Evolutionary conservation across 2,113 vertebrate genomes (phyloP), one percentile per base, ranked within the genome.

Genomic region (Pomatorhinus ruficollis): DNA sequence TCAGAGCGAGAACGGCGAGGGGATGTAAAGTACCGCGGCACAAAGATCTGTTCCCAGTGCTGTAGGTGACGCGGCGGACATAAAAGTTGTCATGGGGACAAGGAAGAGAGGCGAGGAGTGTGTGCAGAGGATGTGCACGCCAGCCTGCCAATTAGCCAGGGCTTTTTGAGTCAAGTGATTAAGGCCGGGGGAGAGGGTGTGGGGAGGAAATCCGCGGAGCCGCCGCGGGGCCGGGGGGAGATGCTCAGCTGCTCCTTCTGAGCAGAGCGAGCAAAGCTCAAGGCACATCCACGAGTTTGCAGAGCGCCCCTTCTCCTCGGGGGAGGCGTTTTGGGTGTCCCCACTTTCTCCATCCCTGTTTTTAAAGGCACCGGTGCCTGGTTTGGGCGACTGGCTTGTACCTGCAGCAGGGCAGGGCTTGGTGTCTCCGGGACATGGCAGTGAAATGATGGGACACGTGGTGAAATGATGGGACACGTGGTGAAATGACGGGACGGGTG

Each of bases 31-130:
- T 2, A 24, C 57, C 57, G 7, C 1, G 33, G 91, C 89, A 75
- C 72, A 90, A 60, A 78, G 90, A 88, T 39, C 57, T 1, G 35
- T 9, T 93, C 81, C 21, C 3, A 1, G 5, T 4, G 77, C 84
- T 44, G 56, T 7, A 52, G 91, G 92, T 66, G 87, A 94, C 2
- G 16, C 2, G 4, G 47, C 2, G 2, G 79, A 83, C 77, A 95
- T 82, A 91, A 94, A 96, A 97, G 90, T 87, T 93, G 96, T 96
- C 96, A 93, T 91, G 93, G 93, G 96, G 95, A 95, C 92, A 47
- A 47, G 82, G 60, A 42, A 35, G 66, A 91, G 69, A 87, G 56
- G 69, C 6, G 44, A 89, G 70, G 42, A 91, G 89, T 15, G 59
- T 28, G 65, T 15, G 6, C 57, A 6, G 27, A 76, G 76, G 68